phyloP scores from a whole-genome alignment of 1,140 invertebrate species.

The Leucophenga varia region DNA sequence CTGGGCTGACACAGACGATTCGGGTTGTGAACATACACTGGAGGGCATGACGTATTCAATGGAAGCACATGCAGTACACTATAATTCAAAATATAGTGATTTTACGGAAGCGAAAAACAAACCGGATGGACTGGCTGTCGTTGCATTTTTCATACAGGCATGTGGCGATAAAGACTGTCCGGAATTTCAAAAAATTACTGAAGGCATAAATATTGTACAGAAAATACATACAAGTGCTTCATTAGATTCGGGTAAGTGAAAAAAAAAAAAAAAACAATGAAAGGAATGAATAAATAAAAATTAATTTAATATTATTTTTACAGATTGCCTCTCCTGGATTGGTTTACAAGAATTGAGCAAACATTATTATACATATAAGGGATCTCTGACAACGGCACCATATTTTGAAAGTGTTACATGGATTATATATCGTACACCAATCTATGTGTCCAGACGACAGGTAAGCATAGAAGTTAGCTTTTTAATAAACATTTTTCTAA shows the following conservation, averaged over 20 bases:
- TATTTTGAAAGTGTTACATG: constrained; percentile 72
- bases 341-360: constrained; percentile 54
- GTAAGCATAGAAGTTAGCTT: constrained; percentile 52
- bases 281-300: not conserved
- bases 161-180: constrained; percentile 55
- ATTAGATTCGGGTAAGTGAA: constrained; percentile 45
- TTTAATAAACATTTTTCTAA: not conserved
- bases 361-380: constrained; percentile 59
- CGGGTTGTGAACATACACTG: constrained; percentile 78
- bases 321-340: constrained; percentile 55
- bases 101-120: constrained; percentile 69
- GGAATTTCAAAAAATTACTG: constrained; percentile 55
- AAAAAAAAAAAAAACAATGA: not conserved
- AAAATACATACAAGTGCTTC: constrained; percentile 51
- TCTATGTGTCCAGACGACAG: constrained; percentile 71
- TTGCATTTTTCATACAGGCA: constrained; percentile 73
- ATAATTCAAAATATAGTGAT: constrained; percentile 71
- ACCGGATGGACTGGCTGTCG: constrained; percentile 74
- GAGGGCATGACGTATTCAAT: constrained; percentile 67
- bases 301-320: not conserved
- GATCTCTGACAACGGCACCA: constrained; percentile 71
- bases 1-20: constrained; percentile 70
- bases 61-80: constrained; percentile 79
- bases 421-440: constrained; percentile 72
- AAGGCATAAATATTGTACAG: constrained; percentile 51